Conservation (phyloP, 2,113 vertebrate species). For the Rynchops niger region DNA sequence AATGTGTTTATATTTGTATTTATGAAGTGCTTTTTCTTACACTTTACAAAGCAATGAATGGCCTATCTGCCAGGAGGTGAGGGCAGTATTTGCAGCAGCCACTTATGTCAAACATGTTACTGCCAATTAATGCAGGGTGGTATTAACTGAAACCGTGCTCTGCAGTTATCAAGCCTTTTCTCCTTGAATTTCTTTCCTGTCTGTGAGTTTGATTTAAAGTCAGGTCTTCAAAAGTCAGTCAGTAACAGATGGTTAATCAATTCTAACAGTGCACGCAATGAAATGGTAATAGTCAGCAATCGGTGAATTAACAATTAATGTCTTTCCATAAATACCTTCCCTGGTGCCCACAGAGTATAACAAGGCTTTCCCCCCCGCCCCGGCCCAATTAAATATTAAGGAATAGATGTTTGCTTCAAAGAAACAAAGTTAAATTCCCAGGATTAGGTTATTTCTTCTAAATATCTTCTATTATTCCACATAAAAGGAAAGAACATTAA, state of each 20-base stretch:
- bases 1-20: constrained; percentile 72
- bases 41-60: constrained; percentile 58
- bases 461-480: background rate
- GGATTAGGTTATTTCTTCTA: background rate
- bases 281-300: constrained; percentile 3
- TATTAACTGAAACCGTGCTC: constrained; percentile 39
- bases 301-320: constrained; percentile 17
- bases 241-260: constrained; percentile 51
- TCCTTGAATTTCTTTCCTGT: constrained; percentile 17
- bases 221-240: constrained; percentile 45
- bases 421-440: background rate
- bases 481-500: background rate
- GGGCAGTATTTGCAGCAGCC: constrained; percentile 20
- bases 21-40: constrained; percentile 73
- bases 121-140: constrained; percentile 66
- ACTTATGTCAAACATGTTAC: constrained; percentile 58
- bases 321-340: constrained; percentile 22
- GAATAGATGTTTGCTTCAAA: background rate
- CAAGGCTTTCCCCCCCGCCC: background rate
- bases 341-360: background rate
- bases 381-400: background rate
- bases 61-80: constrained; percentile 38
- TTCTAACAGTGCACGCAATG: background rate
- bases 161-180: constrained; percentile 5
- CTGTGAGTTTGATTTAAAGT: constrained; percentile 48